A percentile compares a stretch with the other conserved stretches of the same genome.
Evolutionary conservation across 1,140 invertebrate species (phyloP).

Genomic region (Trichonephila clavata): DNA sequence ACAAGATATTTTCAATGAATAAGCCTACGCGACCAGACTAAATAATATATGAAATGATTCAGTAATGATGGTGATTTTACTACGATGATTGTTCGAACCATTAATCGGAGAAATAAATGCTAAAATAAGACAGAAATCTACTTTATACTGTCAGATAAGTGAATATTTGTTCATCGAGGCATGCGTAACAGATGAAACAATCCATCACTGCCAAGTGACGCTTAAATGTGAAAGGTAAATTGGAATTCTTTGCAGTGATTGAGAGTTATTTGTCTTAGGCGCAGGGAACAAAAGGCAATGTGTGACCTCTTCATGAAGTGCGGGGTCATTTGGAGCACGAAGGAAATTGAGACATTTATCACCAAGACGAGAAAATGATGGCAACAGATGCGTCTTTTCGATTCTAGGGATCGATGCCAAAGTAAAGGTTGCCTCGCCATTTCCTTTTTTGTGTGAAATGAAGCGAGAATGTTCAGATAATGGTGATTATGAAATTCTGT

Average conservation of each 20-base stretch:
- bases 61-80: no score
- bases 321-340: slow-evolving; percentile 58
- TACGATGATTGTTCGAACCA: no score
- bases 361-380: slow-evolving; percentile 69
- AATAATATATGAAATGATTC: no score
- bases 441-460: no score
- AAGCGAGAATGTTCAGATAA: no score
- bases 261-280: slow-evolving; percentile 22
- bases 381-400: slow-evolving; percentile 66
- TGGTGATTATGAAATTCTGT: no score
- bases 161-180: neutral
- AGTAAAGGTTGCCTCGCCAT: neutral
- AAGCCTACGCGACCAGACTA: no score
- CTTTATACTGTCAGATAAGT: neutral
- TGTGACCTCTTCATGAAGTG: slow-evolving; percentile 59
- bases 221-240: slow-evolving; percentile 29
- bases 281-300: slow-evolving; percentile 2
- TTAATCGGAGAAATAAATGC: no score
- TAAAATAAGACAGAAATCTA: neutral
- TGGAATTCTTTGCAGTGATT: slow-evolving; percentile 54
- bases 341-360: slow-evolving; percentile 74
- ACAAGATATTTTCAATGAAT: no score
- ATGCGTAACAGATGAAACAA: neutral
- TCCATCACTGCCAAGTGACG: neutral
- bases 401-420: slow-evolving; percentile 2